Percentiles rank a stretch among this genome's conserved stretches.
These are phyloP conservation scores for Sebastes goodei DNA, from an alignment of 2,797 vertebrate genomes.

Conservation along the genomic window DNA sequence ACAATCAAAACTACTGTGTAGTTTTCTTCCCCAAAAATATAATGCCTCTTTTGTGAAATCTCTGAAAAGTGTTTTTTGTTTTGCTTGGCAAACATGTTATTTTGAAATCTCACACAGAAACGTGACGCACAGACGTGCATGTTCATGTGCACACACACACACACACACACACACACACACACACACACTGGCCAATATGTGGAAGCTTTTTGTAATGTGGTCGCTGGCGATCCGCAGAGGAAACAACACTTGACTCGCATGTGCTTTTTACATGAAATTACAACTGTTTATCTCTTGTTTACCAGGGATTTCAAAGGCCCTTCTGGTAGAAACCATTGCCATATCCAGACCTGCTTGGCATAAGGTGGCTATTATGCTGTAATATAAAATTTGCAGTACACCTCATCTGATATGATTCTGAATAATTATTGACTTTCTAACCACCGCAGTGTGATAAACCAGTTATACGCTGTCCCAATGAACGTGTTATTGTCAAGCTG, in stretches of 20 bases:
- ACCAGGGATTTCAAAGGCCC: conserved; percentile 10
- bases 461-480: conserved; percentile 27
- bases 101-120: conserved; percentile 29
- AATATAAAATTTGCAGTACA: neutral
- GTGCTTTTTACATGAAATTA: conserved; percentile 4
- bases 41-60: conserved; percentile 7
- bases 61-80: neutral
- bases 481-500: conserved; percentile 64
- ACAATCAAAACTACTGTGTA: neutral
- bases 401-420: conserved; percentile 12
- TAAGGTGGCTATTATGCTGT: neutral
- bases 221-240: neutral
- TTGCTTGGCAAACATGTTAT: conserved; percentile 24
- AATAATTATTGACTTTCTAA: conserved; percentile 51
- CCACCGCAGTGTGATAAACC: conserved; percentile 36
- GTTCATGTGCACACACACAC: neutral
- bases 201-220: conserved; percentile 40
- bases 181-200: neutral
- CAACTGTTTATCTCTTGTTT: conserved; percentile 16
- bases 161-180: no score
- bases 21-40: neutral
- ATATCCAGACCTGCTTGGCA: neutral
- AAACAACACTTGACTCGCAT: conserved; percentile 26
- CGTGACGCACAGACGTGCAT: neutral
- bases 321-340: neutral